These are phyloP conservation scores for Drosophila mayaguana DNA, from an alignment of 2,888 invertebrate species.

Conservation along the genomic window DNA sequence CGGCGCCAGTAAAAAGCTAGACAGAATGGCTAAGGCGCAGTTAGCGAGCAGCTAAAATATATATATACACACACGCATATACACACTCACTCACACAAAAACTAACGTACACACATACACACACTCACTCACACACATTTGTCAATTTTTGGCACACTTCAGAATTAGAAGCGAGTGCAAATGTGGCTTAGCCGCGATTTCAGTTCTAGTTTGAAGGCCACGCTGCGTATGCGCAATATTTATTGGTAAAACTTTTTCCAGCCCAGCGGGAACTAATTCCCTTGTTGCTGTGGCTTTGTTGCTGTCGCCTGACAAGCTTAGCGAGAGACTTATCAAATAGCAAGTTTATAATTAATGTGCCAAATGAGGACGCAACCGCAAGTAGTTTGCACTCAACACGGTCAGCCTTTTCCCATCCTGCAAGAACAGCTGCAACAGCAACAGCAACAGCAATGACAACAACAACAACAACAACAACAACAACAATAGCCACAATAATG, in stretches of 20 bases:
- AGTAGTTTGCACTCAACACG: constrained; percentile 33
- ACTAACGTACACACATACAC: neutral
- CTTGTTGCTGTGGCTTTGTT: neutral
- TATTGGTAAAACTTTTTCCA: constrained; percentile 1
- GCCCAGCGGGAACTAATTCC: constrained; percentile 15
- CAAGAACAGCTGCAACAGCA: constrained; percentile 14
- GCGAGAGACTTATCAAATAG: constrained; percentile 46
- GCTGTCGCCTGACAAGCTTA: constrained; percentile 21
- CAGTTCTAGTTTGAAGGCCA: constrained; percentile 40
- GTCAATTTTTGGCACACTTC: constrained; percentile 54
- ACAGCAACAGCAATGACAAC: neutral
- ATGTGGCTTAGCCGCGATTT: constrained; percentile 40
- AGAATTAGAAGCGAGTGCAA: constrained; percentile 38
- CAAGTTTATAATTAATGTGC: constrained; percentile 65
- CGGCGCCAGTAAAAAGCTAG: constrained; percentile 55
- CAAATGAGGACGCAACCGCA: constrained; percentile 39
- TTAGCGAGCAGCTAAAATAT: constrained; percentile 24
- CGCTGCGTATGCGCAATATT: constrained; percentile 63
- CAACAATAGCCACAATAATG: neutral
- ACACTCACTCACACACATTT: constrained; percentile 12
- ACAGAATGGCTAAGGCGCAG: constrained; percentile 53
- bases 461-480: constrained; percentile 2
- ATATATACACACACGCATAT: neutral
- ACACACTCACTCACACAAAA: neutral
- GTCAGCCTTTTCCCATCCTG: constrained; percentile 33